phyloP scores from a whole-genome alignment of 2,888 invertebrate genomes.

The Drosophila atroscutellata region DNA sequence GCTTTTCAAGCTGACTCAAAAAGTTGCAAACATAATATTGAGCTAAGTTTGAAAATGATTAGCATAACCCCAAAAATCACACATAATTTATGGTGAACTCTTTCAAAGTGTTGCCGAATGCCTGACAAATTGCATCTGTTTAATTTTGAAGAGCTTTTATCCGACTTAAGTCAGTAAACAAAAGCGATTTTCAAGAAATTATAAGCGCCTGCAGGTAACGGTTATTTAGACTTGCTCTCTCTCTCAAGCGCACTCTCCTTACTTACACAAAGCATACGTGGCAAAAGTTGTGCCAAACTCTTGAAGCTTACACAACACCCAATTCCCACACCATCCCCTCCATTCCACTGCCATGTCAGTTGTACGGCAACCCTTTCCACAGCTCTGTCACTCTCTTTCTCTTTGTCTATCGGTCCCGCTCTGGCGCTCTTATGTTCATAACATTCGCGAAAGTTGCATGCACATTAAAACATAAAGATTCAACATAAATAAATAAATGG shows the following conservation, averaged over 20 bases:
- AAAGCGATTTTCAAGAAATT: constrained; percentile 48
- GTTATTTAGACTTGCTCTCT: constrained; percentile 32
- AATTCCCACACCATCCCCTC: neutral
- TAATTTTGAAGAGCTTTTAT: constrained; percentile 23
- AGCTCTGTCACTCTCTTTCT: neutral
- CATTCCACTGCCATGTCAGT: neutral
- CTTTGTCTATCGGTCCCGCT: neutral
- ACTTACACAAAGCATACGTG: constrained; percentile 74
- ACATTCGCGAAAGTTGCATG: constrained; percentile 67
- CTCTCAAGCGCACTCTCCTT: constrained; percentile 34
- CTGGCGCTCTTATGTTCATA: constrained; percentile 14
- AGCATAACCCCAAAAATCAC: neutral
- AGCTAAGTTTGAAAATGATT: neutral
- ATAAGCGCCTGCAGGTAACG: constrained; percentile 50
- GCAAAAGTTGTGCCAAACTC: constrained; percentile 76
- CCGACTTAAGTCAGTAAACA: constrained; percentile 29
- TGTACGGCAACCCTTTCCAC: constrained; percentile 49
- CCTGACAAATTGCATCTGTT: neutral
- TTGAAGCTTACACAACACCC: constrained; percentile 34
- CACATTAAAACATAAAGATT: constrained; percentile 74
- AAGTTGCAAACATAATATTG: neutral
- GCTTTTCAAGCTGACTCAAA: neutral
- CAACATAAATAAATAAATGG: constrained; percentile 74
- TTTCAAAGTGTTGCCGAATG: neutral
- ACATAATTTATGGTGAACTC: neutral